Evolutionary conservation across 2,888 invertebrate genomes (phyloP).

Genomic region (Caenorhabditis macrosperma): DNA sequence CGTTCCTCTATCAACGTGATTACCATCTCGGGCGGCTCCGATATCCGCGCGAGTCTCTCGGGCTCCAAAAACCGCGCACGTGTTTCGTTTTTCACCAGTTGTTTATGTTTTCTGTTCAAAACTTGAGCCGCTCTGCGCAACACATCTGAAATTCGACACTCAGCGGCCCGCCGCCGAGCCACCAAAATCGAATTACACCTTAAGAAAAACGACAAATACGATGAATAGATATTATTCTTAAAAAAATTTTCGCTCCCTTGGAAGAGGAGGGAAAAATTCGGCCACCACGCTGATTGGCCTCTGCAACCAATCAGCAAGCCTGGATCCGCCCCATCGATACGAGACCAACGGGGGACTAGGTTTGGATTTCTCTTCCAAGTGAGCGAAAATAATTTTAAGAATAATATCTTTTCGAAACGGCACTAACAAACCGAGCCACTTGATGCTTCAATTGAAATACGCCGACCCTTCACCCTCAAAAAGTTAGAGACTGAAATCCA

Average conservation of each 20-base stretch:
- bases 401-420: no score
- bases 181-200: constrained; percentile 54
- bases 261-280: no score
- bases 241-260: no score
- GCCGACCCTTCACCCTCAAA: not conserved
- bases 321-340: no score
- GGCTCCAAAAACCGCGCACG: constrained; percentile 12
- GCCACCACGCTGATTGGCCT: no score
- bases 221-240: constrained; percentile 18
- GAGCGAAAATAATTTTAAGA: no score
- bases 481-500: not conserved
- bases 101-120: constrained; percentile 44
- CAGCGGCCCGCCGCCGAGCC: constrained; percentile 5
- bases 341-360: no score
- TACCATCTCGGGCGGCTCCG: not conserved
- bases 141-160: constrained; percentile 52
- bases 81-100: not conserved
- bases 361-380: no score
- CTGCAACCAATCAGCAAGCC: no score
- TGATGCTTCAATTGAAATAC: not conserved
- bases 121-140: constrained; percentile 21
- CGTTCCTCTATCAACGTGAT: constrained; percentile 3
- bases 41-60: not conserved
- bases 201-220: no score
- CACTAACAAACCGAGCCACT: no score